Evolutionary conservation across 2,113 vertebrate species (phyloP).

Genomic region (Pomatostomus ruficeps): DNA sequence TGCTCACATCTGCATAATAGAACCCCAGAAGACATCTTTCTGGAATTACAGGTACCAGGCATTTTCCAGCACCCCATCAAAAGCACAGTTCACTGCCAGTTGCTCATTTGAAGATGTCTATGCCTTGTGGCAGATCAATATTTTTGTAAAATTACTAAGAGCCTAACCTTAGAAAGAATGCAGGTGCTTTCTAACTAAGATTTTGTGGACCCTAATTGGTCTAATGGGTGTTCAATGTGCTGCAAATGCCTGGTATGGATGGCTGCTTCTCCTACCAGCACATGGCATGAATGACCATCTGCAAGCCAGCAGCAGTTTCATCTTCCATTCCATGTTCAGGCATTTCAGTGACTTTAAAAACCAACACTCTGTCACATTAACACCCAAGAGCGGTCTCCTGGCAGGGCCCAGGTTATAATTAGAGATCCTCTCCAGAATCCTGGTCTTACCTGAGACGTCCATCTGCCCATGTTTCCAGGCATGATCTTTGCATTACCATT

Average conservation of each 20-base stretch:
- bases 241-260: not conserved
- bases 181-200: not conserved
- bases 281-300: constrained; percentile 12
- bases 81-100: not conserved
- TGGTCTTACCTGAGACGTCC: constrained; percentile 32
- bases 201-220: not conserved
- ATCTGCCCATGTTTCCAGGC: not conserved
- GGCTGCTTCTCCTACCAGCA: not conserved
- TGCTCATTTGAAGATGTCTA: not conserved
- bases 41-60: not conserved
- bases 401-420: constrained; percentile 8
- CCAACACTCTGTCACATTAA: constrained; percentile 66
- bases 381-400: constrained; percentile 27
- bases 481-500: not conserved
- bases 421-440: constrained; percentile 52
- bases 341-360: constrained; percentile 48
- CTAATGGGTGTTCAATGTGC: not conserved
- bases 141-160: not conserved
- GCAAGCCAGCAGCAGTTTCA: constrained; percentile 5
- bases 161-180: not conserved
- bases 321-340: constrained; percentile 47
- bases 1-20: constrained; percentile 1
- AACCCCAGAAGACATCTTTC: not conserved
- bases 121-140: not conserved
- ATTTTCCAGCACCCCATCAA: constrained; percentile 8